Evolutionary conservation across 1,140 invertebrate species (phyloP), one percentile per base, ranked within the genome.

Genomic region (Drosophila ananassae): DNA sequence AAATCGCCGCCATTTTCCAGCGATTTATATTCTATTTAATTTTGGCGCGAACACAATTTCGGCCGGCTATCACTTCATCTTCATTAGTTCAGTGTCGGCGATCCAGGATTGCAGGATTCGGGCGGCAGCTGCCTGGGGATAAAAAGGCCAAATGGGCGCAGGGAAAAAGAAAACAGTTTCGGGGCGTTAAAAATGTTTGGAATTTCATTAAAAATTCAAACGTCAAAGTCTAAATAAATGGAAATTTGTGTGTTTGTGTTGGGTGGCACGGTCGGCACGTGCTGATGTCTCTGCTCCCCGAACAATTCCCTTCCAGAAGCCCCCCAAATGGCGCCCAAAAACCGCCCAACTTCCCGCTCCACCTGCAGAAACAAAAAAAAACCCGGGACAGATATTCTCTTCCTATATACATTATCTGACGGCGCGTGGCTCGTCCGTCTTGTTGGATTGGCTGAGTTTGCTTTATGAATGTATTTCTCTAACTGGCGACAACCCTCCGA

Each of bases 161-260:
- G 72, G n/a, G 24, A 53, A 79, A 17, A 44, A 21, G 13, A 44
- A 44, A 44, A 54, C 52, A 61, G 72, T 78, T 78, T 82, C 17
- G 64, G 59, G 58, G 81, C 84, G 84, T 77, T 77, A 89, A 87
- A 75, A 89, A 89, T 83, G 67, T 89, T 87, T 83, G 83, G 84
- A 89, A 89, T 89, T 89, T 89, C 84, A 89, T 89, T 89, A 89
- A 83, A 89, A 89, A 89, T 89, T 77, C 84, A 89, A 89, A 89
- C 80, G 79, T 89, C 83, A 89, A 89, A 77, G 84, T 77, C 83
- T 46, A 83, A 89, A 89, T 89, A 89, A 89, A 89, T 89, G 83
- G 76, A 89, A 89, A 80, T 77, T 89, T 71, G 66, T 81, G 53
- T 44, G 41, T 61, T 44, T 58, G 34, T 57, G 60, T 55, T 53